These are phyloP conservation scores for Drosophila pandora DNA, from an alignment of 1,140 invertebrate species.

Conservation along the genomic window DNA sequence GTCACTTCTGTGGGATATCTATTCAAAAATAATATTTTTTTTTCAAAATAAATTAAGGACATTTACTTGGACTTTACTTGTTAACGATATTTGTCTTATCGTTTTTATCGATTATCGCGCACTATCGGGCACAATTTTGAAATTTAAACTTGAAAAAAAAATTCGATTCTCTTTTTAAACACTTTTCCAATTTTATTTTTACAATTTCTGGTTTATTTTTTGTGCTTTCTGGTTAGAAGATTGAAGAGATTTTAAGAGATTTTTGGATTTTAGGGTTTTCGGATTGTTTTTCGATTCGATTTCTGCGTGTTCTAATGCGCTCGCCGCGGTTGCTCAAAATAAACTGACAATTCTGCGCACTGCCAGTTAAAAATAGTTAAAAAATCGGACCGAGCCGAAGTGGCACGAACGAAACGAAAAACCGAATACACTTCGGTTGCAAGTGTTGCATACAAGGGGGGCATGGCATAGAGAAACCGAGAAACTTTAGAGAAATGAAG, in stretches of 20 bases:
- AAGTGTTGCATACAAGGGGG: constrained; percentile 7
- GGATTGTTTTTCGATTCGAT: constrained; percentile 19
- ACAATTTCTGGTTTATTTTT: constrained; percentile 15
- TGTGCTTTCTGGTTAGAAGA: not conserved
- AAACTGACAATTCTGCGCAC: constrained; percentile 72
- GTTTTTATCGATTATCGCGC: constrained; percentile 5
- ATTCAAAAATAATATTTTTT: not conserved
- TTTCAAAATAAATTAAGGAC: constrained; percentile 11
- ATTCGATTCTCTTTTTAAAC: constrained; percentile 7
- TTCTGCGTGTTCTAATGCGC: constrained; percentile 66
- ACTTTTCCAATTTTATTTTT: constrained; percentile 18
- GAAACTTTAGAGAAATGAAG: not conserved
- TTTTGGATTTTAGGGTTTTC: not conserved
- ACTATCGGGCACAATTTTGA: constrained; percentile 12
- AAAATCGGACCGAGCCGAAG: constrained; percentile 34
- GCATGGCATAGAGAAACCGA: not conserved
- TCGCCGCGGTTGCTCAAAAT: constrained; percentile 77
- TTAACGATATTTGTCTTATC: not conserved
- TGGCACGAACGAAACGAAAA: constrained; percentile 22
- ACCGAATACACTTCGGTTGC: constrained; percentile 28
- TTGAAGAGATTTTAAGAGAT: not conserved
- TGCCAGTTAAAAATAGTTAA: constrained; percentile 69
- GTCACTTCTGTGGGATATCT: constrained; percentile 16
- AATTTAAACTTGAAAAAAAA: constrained; percentile 29
- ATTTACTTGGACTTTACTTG: constrained; percentile 22